These are phyloP conservation scores for Parasteatoda tepidariorum DNA, from an alignment of 1,140 invertebrate genomes.

Conservation along the genomic window DNA sequence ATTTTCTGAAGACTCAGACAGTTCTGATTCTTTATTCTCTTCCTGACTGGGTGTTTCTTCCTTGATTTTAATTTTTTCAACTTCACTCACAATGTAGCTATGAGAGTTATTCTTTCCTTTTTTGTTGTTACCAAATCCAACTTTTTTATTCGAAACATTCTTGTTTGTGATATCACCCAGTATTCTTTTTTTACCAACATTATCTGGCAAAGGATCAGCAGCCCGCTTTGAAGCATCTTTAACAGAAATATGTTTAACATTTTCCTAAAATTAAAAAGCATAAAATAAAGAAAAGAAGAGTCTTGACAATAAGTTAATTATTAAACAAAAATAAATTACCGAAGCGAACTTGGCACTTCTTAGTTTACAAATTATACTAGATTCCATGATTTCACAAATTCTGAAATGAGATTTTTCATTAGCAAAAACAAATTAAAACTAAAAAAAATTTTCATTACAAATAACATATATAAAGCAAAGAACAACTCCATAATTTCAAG, in stretches of 20 bases:
- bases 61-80: background rate
- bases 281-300: too few relatives aligned
- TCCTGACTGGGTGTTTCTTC: background rate
- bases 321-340: too few relatives aligned
- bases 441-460: too few relatives aligned
- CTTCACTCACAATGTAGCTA: background rate
- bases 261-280: background rate
- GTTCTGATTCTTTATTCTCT: background rate
- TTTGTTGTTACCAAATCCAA: background rate
- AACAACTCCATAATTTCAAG: too few relatives aligned
- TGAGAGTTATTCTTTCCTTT: background rate
- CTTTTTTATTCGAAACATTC: background rate
- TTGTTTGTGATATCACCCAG: conserved; percentile 45
- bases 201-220: conserved; percentile 17
- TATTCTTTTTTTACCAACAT: conserved; percentile 15
- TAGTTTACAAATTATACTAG: background rate
- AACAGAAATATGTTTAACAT: background rate
- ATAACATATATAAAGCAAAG: too few relatives aligned
- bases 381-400: conserved; percentile 32
- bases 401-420: too few relatives aligned
- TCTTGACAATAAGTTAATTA: too few relatives aligned
- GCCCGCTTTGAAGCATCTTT: conserved; percentile 35
- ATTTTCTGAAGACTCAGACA: background rate
- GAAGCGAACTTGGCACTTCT: conserved; percentile 4
- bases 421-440: background rate